Base-by-base conservation (phyloP, 2,797 vertebrate species). In the Pitangus sulphuratus region DNA sequence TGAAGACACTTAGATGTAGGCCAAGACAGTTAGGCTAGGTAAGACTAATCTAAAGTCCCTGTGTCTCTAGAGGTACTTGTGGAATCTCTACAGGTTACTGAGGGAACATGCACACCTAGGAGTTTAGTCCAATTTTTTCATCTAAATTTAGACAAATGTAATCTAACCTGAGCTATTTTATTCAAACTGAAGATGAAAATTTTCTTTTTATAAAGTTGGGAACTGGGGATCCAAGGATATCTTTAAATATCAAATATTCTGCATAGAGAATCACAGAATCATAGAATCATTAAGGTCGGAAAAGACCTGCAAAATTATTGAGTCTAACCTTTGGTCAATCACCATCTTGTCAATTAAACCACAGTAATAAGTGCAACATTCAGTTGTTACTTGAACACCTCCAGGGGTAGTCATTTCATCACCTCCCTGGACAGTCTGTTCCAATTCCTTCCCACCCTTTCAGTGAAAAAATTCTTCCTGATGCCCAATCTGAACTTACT, bases 301-400 rank as follows among this genome's bases (percentile, higher is more conserved):
- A 39, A 44, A 62, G 22, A 11, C 20, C 9, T 30, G 16, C 12
- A 30, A 77, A 30, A 18, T 22, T 8, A 33, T n/a, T 0, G 0
- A 57, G 8, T 64, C 28, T n/a, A 70, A 8, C 16, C 16, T 64
- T 70, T 70, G 24, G 50, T 11, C 20, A 50, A 62, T 39, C 15
- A 37, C 8, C 8, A 45, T 4, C 15, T n/a, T 25, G 50, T 50
- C 13, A 77, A 19, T 24, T 64, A 39, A 70, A 57, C 8, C 19
- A 57, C 12, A 48, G 48, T 8, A 39, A 8, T 30, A 69, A 62
- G 54, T 30, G 6, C 12, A 50, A 4, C 8, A 6, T 15, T 8
- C 19, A n/a, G 9, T 8, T 57, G 22, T 44, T 44, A n/a, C 28
- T 57, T 50, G 5, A 50, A 18, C 16, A 50, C 22, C 8, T 50